These are phyloP conservation scores for Phaenicophaeus curvirostris DNA, from an alignment of 2,797 vertebrate genomes.

Conservation along the genomic window DNA sequence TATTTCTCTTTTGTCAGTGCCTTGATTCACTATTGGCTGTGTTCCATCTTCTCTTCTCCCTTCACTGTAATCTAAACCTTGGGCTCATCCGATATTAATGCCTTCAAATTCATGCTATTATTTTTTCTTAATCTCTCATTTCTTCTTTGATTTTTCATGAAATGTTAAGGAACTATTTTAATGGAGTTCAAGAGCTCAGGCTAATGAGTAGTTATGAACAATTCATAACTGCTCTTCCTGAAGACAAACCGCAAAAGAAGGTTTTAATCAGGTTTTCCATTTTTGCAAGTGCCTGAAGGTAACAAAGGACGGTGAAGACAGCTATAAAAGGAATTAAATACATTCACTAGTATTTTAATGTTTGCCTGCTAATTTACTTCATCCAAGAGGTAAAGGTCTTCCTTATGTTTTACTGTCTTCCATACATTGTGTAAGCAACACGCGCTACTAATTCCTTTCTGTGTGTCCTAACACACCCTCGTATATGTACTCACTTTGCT, in stretches of 20 bases:
- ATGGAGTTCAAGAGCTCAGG: background rate
- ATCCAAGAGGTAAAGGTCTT: background rate
- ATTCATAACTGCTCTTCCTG: background rate
- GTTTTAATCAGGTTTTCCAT: background rate
- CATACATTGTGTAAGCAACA: background rate
- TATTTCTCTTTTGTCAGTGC: background rate
- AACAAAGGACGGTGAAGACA: background rate
- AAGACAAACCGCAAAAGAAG: background rate
- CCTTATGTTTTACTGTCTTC: background rate
- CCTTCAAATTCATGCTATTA: background rate
- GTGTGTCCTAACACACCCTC: background rate
- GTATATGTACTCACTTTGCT: rapidly evolving
- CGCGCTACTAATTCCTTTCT: background rate
- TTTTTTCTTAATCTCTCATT: background rate
- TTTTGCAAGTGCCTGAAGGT: background rate
- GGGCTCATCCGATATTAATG: background rate
- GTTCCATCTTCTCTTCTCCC: background rate
- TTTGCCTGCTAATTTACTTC: background rate
- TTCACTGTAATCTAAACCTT: background rate
- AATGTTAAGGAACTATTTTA: background rate
- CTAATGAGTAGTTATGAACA: constrained; percentile 19
- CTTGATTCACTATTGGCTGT: background rate
- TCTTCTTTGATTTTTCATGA: background rate
- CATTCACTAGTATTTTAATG: background rate
- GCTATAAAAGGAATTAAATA: background rate